Evolutionary conservation across 2,888 invertebrate genomes (phyloP).

Genomic region (Silvanus unidentatus): DNA sequence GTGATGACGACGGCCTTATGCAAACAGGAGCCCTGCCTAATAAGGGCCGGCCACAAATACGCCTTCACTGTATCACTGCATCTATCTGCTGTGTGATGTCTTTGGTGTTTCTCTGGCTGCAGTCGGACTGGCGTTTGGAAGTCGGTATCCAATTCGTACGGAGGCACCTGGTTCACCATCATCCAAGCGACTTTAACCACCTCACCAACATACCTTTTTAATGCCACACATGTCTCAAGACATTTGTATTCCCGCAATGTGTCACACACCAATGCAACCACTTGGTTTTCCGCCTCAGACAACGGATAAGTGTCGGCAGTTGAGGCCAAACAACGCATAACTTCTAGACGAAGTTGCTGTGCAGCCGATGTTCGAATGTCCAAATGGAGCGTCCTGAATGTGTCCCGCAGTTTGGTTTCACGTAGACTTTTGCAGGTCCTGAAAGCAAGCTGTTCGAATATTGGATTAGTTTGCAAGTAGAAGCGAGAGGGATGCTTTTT

Average conservation of each 20-base stretch:
- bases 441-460: slow-evolving; percentile 58
- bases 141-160: slow-evolving; percentile 61
- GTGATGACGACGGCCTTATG: slow-evolving; percentile 84
- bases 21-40: slow-evolving; percentile 71
- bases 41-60: slow-evolving; percentile 82
- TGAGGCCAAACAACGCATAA: slow-evolving; percentile 54
- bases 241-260: slow-evolving; percentile 92
- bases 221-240: slow-evolving; percentile 68
- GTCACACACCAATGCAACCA: slow-evolving; percentile 60
- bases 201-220: slow-evolving; percentile 73
- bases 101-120: slow-evolving; percentile 70
- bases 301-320: slow-evolving; percentile 67
- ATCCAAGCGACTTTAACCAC: slow-evolving; percentile 86
- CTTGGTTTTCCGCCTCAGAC: slow-evolving; percentile 62
- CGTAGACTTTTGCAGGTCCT: slow-evolving; percentile 65
- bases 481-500: no score
- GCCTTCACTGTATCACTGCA: slow-evolving; percentile 70
- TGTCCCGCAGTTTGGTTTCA: slow-evolving; percentile 66
- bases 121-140: slow-evolving; percentile 56
- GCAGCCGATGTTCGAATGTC: slow-evolving; percentile 41
- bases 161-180: slow-evolving; percentile 67
- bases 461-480: slow-evolving; percentile 8
- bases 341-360: slow-evolving; percentile 56
- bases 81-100: slow-evolving; percentile 70
- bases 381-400: slow-evolving; percentile 51